Evolutionary conservation across 2,797 vertebrate species (phyloP).

Genomic region (Botia almorhae): DNA sequence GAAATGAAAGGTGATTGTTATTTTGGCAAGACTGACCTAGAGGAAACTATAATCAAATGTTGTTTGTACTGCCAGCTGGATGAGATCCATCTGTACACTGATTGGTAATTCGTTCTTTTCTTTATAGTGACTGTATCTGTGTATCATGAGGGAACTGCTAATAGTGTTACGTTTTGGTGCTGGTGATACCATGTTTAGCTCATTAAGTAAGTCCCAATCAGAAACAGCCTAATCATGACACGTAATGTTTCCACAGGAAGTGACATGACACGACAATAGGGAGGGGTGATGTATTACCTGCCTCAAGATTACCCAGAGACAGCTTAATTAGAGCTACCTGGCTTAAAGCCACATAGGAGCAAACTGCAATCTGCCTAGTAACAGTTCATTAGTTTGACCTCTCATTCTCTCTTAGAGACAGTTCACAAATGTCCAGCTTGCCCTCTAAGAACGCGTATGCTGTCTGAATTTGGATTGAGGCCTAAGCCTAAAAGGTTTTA

Average conservation of each 20-base stretch:
- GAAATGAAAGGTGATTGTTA: not conserved
- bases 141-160: not conserved
- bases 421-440: not conserved
- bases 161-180: constrained; percentile 20
- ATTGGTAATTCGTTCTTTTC: not conserved
- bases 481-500: constrained; percentile 32
- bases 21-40: not conserved
- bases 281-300: constrained; percentile 47
- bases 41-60: not conserved
- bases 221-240: constrained; percentile 28
- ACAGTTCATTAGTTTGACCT: constrained; percentile 56
- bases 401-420: constrained; percentile 25
- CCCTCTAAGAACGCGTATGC: constrained; percentile 7
- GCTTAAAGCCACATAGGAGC: constrained; percentile 49
- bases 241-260: constrained; percentile 17
- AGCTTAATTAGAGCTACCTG: constrained; percentile 62
- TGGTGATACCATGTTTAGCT: constrained; percentile 49
- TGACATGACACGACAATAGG: not conserved
- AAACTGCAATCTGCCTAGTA: constrained; percentile 62
- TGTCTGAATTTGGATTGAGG: not conserved
- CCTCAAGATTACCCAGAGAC: constrained; percentile 64
- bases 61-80: not conserved
- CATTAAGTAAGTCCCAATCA: constrained; percentile 49
- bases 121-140: not conserved
- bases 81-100: not conserved